Evolutionary conservation across 2,888 invertebrate genomes (phyloP), one percentile per base, ranked within the genome.

Genomic region (Agrotis exclamationis): DNA sequence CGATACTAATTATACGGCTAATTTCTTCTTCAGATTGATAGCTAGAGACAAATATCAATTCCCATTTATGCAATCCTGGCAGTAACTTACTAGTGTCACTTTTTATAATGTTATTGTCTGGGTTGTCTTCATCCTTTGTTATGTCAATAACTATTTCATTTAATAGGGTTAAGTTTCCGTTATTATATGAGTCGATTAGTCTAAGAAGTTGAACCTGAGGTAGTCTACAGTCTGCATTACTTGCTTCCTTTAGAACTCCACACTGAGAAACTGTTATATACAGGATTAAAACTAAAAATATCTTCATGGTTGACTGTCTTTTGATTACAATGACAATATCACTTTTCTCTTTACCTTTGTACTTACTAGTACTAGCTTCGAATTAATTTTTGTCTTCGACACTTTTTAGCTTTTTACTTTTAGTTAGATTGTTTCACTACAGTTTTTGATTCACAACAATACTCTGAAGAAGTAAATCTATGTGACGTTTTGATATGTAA

Each of bases 301-400:
- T 58, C 51, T 70, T 70, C 70, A 70, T 70, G 3, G 9, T 54
- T 63, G 13, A 14, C 39, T 50, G n/a, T n/a, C 14, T 47, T 14
- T 45, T 13, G 20, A 22, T 53, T n/a, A 9, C 18, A 28, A 7
- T 11, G 28, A 54, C 24, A 53, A 24, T 24, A 18, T 18, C 18
- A 51, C 22, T 51, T 50, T 50, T 13, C 20, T n/a, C 13, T 50
- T 14, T 51, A 6, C 9, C n/a, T 48, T n/a, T 9, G 18, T 18
- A 18, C 18, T 47, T 18, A 6, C 18, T 47, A 47, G 47, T 2
- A 18, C 20, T 24, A 47, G 20, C 14, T 50, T n/a, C 28, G n/a
- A 59, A 28, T 28, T 47, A 6, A n/a, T n/a, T 16, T 18, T n/a
- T 20, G 39, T 39, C 39, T 39, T 39, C 9, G 39, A 39, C 9